Evolutionary conservation across 2,888 invertebrate species (phyloP).

Genomic region (Ferdinandea cuprea): DNA sequence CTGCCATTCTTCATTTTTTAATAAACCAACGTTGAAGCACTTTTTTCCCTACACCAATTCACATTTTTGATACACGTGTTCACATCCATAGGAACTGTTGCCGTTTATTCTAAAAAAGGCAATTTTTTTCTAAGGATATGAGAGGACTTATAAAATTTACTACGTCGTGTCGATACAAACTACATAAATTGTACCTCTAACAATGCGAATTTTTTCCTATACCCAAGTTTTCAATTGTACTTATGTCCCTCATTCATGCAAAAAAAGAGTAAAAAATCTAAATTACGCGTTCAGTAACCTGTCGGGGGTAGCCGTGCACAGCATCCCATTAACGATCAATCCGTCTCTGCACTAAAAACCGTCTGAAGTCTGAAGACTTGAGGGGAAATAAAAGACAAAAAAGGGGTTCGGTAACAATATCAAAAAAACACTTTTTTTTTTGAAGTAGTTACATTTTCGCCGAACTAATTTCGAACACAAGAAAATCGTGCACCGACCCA

Average conservation of each 20-base stretch:
- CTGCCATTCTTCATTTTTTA: no score
- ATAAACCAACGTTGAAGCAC: no score
- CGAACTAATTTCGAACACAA: slow-evolving; percentile 59
- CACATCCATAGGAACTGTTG: no score
- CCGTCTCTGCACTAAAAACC: slow-evolving; percentile 24
- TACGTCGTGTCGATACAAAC: no score
- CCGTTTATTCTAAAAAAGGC: no score
- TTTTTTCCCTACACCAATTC: no score
- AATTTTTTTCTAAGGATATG: no score
- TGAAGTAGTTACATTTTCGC: slow-evolving; percentile 47
- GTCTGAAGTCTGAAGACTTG: not conserved
- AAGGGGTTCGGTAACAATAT: slow-evolving; percentile 47
- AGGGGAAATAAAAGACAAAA: slow-evolving; percentile 26
- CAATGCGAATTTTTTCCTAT: no score
- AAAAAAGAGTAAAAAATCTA: slow-evolving; percentile 4
- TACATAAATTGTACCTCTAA: no score
- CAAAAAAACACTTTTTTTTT: slow-evolving; percentile 33
- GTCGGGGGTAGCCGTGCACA: slow-evolving; percentile 24
- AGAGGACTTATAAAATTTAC: no score
- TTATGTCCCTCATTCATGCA: slow-evolving; percentile 1
- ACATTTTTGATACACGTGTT: no score
- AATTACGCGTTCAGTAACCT: slow-evolving; percentile 31
- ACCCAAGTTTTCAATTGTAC: no score
- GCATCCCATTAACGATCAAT: slow-evolving; percentile 13
- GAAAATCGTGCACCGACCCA: slow-evolving; percentile 62